Evolutionary conservation across 2,888 invertebrate genomes (phyloP), one percentile per base, ranked within the genome.

Genomic region (Apodemia duryi): DNA sequence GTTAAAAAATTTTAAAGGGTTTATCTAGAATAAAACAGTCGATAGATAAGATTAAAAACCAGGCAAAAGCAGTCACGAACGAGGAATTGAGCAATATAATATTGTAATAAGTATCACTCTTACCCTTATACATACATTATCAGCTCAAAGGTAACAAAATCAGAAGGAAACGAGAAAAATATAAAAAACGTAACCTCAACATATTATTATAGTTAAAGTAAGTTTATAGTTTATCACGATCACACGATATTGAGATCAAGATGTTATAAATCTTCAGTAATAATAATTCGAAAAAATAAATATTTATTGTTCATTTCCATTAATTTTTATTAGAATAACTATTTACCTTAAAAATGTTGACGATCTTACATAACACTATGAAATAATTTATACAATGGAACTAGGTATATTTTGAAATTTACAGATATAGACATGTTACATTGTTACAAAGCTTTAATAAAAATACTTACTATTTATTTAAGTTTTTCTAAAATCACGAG

Each of bases 311-410:
- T 43, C 11, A 3, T 43, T 43, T 43, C 10, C 11, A 43, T 11
- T 11, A 43, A 11, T 43, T 43, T 43, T 11, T 5, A 2, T 21
- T n/a, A 63, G 29, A 7, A 62, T 21, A 21, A 38, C 13, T 29
- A 61, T 60, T 13, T 52, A 38, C 51, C 49, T 46, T 35, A 21
- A 57, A 60, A 63, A 66, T 63, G 69, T 67, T 72, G 72, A 72
- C 64, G 68, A 71, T 69, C 69, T 72, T 72, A 73, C 71, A 72
- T 71, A 73, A 71, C 67, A 68, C 64, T 57, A 32, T 38, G 35
- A 52, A 43, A 51, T 29, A 7, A 11, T 43, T 43, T 10, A 43
- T 43, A 11, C 9, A 43, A 43, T 43, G 43, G 10, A 43, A 43
- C 11, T 43, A 3, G 43, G 10, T 43, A 11, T 43, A 3, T 43